Base-by-base conservation (phyloP, 1,140 invertebrate species). In the Heliconius melpomene region DNA sequence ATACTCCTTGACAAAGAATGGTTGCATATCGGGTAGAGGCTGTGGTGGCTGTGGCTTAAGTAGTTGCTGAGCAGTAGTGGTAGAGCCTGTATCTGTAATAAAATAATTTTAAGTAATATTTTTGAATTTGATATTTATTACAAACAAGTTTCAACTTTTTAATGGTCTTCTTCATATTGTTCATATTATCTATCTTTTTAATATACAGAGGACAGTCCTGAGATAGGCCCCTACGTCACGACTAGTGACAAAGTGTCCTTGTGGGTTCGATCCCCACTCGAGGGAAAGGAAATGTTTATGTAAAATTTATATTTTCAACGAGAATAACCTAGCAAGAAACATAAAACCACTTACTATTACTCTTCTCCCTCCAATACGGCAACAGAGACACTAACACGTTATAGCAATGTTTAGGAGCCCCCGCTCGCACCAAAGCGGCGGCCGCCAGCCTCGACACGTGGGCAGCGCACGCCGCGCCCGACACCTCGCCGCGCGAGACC, bases 1-100 rank as follows among this genome's bases (percentile, higher is more conserved):
- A 92, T 99, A 99, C 88, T 98, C 98, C 73, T 98, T 96, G 29
- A 98, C 95, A 95, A 99, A 99, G 92, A 99, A 98, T 57, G 98
- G 98, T 8, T 98, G 97, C 97, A 99, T 99, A 88, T 99, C 98
- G 2, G 98, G 98, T 72, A 98, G 96, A 7, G 97, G 96, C 23
- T 96, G 95, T 2, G 97, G 95, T 11, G 97, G 96, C 83, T 98
- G 97, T 52, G 98, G 97, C 90, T 98, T 98, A 20, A 99, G 91
- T 73, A 98, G 91, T 82, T 91, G 93, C 72, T 89, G 92, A 7
- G 80, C 90, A 13, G 89, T 82, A 3, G 90, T 84, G 1, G 89
- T 82, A 1, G 90, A 82, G 8, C 84, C 86, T 2, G 92, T 82
- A 78, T 80, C 92, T 94, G 72, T 52, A 38, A 70, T 73, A 26